Evolutionary conservation across 2,888 invertebrate species (phyloP).

Genomic region (Ganaspis brasiliensis): DNA sequence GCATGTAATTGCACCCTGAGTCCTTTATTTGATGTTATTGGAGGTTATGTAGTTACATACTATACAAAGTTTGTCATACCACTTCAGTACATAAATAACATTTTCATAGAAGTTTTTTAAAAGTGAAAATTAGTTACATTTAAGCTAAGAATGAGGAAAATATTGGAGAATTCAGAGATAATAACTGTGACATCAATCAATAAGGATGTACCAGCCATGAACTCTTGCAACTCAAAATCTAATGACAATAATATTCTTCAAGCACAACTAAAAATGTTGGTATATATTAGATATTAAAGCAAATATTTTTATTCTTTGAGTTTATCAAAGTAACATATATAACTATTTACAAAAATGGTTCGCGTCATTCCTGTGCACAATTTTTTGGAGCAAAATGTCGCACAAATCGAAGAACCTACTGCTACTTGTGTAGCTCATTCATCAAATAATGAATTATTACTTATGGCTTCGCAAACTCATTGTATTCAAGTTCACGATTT

Average conservation of each 20-base stretch:
- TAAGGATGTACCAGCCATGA: not conserved
- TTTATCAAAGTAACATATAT: not conserved
- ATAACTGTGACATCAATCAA: not conserved
- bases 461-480: conserved; percentile 84
- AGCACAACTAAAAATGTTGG: not conserved
- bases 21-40: too few relatives aligned
- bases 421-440: conserved; percentile 84
- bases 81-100: too few relatives aligned
- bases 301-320: not conserved
- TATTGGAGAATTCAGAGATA: not conserved
- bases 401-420: conserved; percentile 85
- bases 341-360: conserved; percentile 82
- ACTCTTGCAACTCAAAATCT: not conserved
- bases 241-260: conserved; percentile 10
- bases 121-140: not conserved
- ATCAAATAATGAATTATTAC: conserved; percentile 80
- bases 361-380: conserved; percentile 87
- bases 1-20: too few relatives aligned
- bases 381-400: conserved; percentile 85
- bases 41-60: too few relatives aligned
- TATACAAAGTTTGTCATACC: too few relatives aligned
- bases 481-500: conserved; percentile 84
- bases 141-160: not conserved
- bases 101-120: not conserved
- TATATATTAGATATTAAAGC: not conserved